These are phyloP conservation scores for Caenorhabditis japonica DNA, from an alignment of 2,888 invertebrate species.

Conservation along the genomic window DNA sequence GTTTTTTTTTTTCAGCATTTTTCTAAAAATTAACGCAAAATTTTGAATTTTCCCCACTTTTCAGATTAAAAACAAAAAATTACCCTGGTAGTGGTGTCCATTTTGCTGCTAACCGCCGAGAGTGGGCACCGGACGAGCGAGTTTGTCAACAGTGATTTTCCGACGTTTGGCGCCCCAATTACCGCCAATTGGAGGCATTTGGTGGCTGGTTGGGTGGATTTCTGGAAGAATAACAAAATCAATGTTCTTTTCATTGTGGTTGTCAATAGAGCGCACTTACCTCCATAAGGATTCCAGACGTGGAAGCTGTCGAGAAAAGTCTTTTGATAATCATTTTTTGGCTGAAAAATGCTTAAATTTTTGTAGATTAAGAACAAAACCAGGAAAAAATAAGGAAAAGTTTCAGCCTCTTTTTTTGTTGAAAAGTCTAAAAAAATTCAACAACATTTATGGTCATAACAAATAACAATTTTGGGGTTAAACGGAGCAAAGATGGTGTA, in stretches of 20 bases:
- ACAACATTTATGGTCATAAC: conserved; percentile 21
- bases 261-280: background rate
- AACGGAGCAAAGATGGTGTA: too few relatives aligned
- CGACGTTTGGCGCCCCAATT: conserved; percentile 92
- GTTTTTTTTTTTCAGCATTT: background rate
- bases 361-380: conserved; percentile 10
- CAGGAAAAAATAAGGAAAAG: background rate
- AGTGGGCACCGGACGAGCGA: conserved; percentile 86
- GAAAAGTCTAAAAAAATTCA: background rate
- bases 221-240: background rate
- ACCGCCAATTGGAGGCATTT: conserved; percentile 82
- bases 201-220: conserved; percentile 8
- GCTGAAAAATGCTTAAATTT: conserved; percentile 7
- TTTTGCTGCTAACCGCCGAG: conserved; percentile 90
- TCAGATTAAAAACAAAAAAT: background rate
- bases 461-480: conserved; percentile 13
- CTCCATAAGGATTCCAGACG: conserved; percentile 19
- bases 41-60: background rate
- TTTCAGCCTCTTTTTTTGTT: background rate
- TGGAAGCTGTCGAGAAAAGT: conserved; percentile 27
- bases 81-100: conserved; percentile 81
- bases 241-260: too few relatives aligned
- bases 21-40: background rate
- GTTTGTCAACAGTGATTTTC: conserved; percentile 95
- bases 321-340: conserved; percentile 19